These are phyloP conservation scores for Gadopsis bispinosus DNA, from an alignment of 2,797 vertebrate species.

Conservation along the genomic window DNA sequence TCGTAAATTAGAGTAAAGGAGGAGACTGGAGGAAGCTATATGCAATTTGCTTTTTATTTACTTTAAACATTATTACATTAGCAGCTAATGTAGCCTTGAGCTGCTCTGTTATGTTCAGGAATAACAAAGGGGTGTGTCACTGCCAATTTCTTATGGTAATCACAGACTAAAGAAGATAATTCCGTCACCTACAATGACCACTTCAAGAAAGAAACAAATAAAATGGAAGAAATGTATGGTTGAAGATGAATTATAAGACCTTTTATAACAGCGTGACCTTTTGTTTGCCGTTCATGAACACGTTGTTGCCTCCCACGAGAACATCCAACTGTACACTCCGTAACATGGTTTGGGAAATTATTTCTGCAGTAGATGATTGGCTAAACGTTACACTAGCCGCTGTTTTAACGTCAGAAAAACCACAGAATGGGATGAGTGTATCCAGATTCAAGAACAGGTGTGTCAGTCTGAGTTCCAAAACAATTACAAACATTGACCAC, in stretches of 20 bases:
- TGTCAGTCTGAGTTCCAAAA: neutral
- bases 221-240: neutral
- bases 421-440: neutral
- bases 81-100: too few species aligned
- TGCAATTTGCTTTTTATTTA: too few species aligned
- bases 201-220: neutral
- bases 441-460: neutral
- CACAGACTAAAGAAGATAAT: neutral
- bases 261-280: neutral
- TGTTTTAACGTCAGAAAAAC: neutral
- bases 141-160: neutral
- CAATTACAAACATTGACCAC: neutral
- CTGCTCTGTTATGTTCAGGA: neutral
- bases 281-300: neutral
- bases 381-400: neutral
- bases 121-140: neutral
- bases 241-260: neutral
- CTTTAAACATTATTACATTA: too few species aligned
- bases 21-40: too few species aligned
- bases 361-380: neutral
- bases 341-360: neutral
- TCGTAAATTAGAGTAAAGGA: too few species aligned
- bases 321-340: too few species aligned
- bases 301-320: accelerated
- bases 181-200: neutral